Evolutionary conservation across 1,140 invertebrate genomes (phyloP).

Genomic region (Helicoverpa armigera): DNA sequence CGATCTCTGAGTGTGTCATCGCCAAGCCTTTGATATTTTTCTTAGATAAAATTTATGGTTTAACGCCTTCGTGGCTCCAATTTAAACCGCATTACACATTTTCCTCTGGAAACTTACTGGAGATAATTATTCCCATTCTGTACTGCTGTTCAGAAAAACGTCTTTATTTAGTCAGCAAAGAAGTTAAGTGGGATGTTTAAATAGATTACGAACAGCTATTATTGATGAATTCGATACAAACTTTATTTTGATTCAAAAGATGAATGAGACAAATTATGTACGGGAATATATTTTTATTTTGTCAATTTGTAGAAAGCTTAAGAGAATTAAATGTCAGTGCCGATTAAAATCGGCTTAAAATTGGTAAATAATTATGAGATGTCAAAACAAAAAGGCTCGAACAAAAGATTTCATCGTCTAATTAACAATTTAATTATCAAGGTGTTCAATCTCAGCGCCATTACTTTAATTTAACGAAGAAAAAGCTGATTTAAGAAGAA

Average conservation of each 20-base stretch:
- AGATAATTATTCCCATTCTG: no score
- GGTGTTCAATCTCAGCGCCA: background rate
- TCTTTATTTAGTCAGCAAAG: no score
- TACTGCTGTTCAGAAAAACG: no score
- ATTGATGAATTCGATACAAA: no score
- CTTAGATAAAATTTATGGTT: background rate
- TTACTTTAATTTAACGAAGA: background rate
- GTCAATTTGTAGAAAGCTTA: background rate
- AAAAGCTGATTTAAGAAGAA: no score
- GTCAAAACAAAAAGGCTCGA: slow-evolving; percentile 51
- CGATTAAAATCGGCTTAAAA: slow-evolving; percentile 17
- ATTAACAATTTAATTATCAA: slow-evolving; percentile 53
- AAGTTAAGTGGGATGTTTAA: no score
- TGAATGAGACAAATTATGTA: no score
- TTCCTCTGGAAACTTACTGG: background rate
- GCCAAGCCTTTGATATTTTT: slow-evolving; percentile 2
- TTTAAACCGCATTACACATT: background rate
- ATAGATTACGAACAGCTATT: no score
- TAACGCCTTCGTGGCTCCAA: background rate
- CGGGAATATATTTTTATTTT: no score
- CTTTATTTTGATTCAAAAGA: no score
- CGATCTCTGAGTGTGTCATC: slow-evolving; percentile 6
- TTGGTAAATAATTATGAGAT: slow-evolving; percentile 47
- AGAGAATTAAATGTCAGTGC: slow-evolving; percentile 1
- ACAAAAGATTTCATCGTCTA: slow-evolving; percentile 54